Evolutionary conservation across 2,113 vertebrate species (phyloP).

Genomic region (Cisticola juncidis): DNA sequence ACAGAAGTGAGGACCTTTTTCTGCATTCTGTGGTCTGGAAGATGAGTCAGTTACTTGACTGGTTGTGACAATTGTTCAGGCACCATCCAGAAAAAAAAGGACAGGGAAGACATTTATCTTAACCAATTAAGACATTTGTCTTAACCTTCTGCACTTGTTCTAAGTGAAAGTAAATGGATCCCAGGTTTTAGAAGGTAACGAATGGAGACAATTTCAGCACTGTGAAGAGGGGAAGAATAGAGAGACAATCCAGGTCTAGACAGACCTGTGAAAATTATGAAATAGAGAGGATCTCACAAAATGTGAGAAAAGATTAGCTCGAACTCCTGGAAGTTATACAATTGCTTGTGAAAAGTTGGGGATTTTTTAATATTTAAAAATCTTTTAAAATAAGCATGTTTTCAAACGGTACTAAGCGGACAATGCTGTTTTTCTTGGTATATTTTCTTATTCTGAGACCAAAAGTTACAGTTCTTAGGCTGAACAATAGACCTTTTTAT

Average conservation of each 20-base stretch:
- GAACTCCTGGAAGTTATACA: background rate
- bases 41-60: background rate
- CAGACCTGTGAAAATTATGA: background rate
- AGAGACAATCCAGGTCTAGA: background rate
- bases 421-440: background rate
- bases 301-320: background rate
- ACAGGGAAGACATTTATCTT: background rate
- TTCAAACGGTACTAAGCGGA: background rate
- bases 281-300: background rate
- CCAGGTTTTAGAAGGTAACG: background rate
- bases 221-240: background rate
- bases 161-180: background rate
- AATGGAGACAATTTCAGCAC: background rate
- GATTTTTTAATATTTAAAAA: slow-evolving; percentile 12
- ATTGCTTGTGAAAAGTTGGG: background rate
- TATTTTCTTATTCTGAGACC: background rate
- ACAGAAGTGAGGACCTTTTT: background rate
- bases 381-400: background rate
- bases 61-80: background rate
- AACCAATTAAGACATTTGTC: background rate
- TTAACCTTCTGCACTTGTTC: background rate
- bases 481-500: background rate
- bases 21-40: background rate
- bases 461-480: background rate
- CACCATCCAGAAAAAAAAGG: background rate